Base-by-base conservation (phyloP, 2,797 vertebrate genomes). In the Perodicticus potto region DNA sequence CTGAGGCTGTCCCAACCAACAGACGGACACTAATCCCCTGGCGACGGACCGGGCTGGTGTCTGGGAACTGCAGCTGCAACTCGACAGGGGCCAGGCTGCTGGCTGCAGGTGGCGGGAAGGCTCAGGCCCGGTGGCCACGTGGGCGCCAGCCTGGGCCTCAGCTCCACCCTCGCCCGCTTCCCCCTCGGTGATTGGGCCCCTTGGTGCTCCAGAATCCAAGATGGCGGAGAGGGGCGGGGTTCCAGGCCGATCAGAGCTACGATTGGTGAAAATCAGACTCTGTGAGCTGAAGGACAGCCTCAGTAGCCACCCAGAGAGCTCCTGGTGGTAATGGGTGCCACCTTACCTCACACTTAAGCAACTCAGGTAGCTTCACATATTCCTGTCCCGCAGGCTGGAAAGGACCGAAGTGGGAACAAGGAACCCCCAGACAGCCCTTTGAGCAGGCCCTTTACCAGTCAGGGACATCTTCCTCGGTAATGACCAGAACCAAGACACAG, bases 11-110 rank as follows among this genome's bases (percentile, higher is more conserved):
- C 95, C 94, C 95, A 82, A 90, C 85, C 86, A 1, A 97, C 93
- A 97, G 97, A 98, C 96, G 81, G 89, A 93, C 93, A 94, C 97
- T 98, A 98, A 98, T 98, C 97, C 97, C 96, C 94, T 97, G 97
- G 97, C 96, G 96, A 97, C 96, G 87, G 95, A 87, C 97, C 92
- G 95, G 69, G 90, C 91, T 96, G 93, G 96, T 59, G 97, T 97
- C 97, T 98, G 97, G 97, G 93, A 96, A 90, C 92, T 78, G 97
- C 97, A 98, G 97, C 97, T 97, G 97, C 97, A 96, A 94, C 96
- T 95, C 93, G 22, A 94, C 94, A 96, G 95, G 94, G 97, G 97
- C 95, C 97, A 94, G 95, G 61, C 93, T 72, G 88, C 34, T 6
- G 19, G 94, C 88, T 7, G 32, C 97, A 97, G 95, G 96, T 97